Evolutionary conservation across 2,888 invertebrate genomes (phyloP).

Genomic region (Congeria kusceri): DNA sequence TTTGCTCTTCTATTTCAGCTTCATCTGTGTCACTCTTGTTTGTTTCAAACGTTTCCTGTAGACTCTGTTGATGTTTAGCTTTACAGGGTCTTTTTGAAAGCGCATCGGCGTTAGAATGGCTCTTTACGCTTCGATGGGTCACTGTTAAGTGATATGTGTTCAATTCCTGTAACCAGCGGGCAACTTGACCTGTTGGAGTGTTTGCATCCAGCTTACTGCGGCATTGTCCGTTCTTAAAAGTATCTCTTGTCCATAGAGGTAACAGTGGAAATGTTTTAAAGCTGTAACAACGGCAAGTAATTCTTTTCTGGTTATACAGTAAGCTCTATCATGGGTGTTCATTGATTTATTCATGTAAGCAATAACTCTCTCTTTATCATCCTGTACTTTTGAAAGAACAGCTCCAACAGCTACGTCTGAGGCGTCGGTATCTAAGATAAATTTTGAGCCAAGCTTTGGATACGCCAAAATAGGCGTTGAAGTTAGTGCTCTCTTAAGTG

Average conservation of each 20-base stretch:
- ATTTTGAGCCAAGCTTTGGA: slow-evolving; percentile 22
- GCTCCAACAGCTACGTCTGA: slow-evolving; percentile 23
- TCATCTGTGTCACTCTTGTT: not conserved
- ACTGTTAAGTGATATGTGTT: slow-evolving; percentile 42
- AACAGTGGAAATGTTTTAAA: slow-evolving; percentile 30
- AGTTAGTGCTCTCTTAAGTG: slow-evolving; percentile 12
- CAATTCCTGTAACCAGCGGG: slow-evolving; percentile 44
- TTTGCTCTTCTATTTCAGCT: not conserved
- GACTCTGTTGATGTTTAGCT: slow-evolving; percentile 29
- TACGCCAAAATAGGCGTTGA: slow-evolving; percentile 28
- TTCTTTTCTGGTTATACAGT: slow-evolving; percentile 46
- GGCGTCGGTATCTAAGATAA: slow-evolving; percentile 46
- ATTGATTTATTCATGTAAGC: slow-evolving; percentile 47
- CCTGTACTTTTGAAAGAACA: slow-evolving; percentile 40
- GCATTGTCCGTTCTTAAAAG: slow-evolving; percentile 42
- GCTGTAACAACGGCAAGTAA: slow-evolving; percentile 35
- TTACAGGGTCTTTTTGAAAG: slow-evolving; percentile 41
- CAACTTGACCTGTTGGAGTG: slow-evolving; percentile 55
- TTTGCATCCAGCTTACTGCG: slow-evolving; percentile 47
- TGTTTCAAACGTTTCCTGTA: slow-evolving; percentile 7
- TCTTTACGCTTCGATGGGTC: slow-evolving; percentile 30
- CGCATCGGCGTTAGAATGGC: slow-evolving; percentile 41
- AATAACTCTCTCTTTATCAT: slow-evolving; percentile 38
- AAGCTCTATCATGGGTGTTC: slow-evolving; percentile 32
- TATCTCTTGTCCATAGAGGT: slow-evolving; percentile 44